These are phyloP conservation scores for Balaenoptera acutorostrata DNA, from an alignment of 2,113 vertebrate genomes.

Conservation along the genomic window DNA sequence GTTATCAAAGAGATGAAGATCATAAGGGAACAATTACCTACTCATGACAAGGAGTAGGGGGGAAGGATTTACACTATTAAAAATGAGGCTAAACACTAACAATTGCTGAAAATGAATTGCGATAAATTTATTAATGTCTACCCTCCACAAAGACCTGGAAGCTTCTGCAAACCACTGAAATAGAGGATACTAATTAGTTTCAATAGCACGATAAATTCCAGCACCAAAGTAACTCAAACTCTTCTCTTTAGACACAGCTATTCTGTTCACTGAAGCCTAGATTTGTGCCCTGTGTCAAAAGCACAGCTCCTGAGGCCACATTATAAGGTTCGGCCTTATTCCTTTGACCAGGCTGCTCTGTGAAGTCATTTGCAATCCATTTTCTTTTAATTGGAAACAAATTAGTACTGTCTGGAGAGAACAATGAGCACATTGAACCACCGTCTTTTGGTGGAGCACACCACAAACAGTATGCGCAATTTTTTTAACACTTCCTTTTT, in stretches of 20 bases:
- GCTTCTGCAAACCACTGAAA: slow-evolving; percentile 58
- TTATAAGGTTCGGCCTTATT: slow-evolving; percentile 55
- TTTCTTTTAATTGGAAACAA: slow-evolving; percentile 82
- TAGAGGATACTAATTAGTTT: slow-evolving; percentile 44
- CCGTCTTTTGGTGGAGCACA: slow-evolving; percentile 54
- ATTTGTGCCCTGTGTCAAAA: slow-evolving; percentile 13
- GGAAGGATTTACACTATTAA: slow-evolving; percentile 42
- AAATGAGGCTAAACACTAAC: slow-evolving; percentile 42
- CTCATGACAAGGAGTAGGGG: neutral
- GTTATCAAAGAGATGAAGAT: slow-evolving; percentile 41
- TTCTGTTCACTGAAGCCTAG: neutral
- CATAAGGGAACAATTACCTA: slow-evolving; percentile 68
- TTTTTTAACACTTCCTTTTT: slow-evolving; percentile 65
- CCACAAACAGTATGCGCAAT: slow-evolving; percentile 36
- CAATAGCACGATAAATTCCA: slow-evolving; percentile 45
- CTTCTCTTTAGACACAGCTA: slow-evolving; percentile 31
- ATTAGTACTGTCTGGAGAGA: slow-evolving; percentile 79
- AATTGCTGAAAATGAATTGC: slow-evolving; percentile 26
- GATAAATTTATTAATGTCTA: slow-evolving; percentile 63
- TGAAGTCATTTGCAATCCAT: slow-evolving; percentile 73
- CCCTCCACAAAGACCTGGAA: slow-evolving; percentile 1
- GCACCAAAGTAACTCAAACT: slow-evolving; percentile 38
- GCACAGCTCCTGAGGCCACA: slow-evolving; percentile 51
- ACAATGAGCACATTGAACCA: slow-evolving; percentile 69
- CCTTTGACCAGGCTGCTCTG: slow-evolving; percentile 55